Evolutionary conservation across 2,113 vertebrate species (phyloP).

Genomic region (Oreotrochilus melanogaster): DNA sequence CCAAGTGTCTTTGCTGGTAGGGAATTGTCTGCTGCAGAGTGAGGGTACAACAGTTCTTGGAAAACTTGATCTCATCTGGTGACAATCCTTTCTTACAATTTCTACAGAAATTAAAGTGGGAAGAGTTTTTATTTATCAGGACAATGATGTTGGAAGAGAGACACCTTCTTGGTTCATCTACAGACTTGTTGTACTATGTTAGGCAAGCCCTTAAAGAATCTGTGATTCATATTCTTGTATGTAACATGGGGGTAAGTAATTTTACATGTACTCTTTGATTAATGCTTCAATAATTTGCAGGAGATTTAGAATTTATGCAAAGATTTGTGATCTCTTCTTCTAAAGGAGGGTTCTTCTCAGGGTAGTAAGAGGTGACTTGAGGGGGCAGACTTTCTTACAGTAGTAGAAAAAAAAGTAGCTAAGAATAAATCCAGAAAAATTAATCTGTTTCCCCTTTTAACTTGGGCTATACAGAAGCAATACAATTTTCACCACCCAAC

Average conservation of each 20-base stretch:
- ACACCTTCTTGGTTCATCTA: neutral
- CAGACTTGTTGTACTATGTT: neutral
- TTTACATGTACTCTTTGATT: neutral
- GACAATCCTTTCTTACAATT: neutral
- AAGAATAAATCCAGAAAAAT: neutral
- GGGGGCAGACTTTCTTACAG: neutral
- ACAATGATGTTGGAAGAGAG: neutral
- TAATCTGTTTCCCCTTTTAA: neutral
- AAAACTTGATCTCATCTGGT: neutral
- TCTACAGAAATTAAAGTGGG: neutral
- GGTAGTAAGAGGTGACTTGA: neutral
- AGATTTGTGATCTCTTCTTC: neutral
- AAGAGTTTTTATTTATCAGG: neutral
- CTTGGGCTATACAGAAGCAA: neutral
- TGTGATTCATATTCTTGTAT: neutral
- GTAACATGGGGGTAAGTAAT: neutral
- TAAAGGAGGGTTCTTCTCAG: neutral
- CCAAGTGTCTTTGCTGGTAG: neutral
- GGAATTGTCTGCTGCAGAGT: neutral
- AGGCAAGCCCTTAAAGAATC: neutral
- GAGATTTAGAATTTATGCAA: neutral
- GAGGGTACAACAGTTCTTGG: neutral
- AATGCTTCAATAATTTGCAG: neutral
- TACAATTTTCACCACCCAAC: neutral
- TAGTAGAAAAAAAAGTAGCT: neutral